Base-by-base conservation (phyloP, 2,113 vertebrate species). In the Nycticorax nycticorax region DNA sequence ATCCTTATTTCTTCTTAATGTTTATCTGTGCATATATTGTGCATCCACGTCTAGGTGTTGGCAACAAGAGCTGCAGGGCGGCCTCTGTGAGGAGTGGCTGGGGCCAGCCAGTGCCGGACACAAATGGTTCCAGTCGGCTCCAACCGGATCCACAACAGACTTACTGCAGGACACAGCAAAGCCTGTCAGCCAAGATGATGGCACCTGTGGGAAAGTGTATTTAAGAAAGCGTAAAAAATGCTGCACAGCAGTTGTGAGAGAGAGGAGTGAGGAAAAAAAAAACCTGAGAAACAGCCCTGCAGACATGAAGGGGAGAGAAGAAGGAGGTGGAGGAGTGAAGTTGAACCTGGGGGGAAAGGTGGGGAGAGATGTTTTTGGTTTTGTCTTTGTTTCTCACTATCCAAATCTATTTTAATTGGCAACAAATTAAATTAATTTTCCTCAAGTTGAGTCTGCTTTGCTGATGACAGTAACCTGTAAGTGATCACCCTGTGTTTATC, bases 1-100 rank as follows among this genome's bases (percentile, higher is more conserved):
- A 39, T 41, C 39, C 39, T 41, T 14, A 26, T 71, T 68, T 68
- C 43, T 76, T 10, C 4, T 16, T 56, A 15, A 1, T 12, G 4
- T 39, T 43, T 48, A 10, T 23, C 50, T 30, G 8, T 10, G 48
- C n/a, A 37, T 7, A 26, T 2, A 1, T 13, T 19, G 7, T 14
- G 33, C 18, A 23, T 11, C 1, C 1, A 11, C 23, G 33, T 4
- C 24, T 37, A 18, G 8, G 15, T 0, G 0, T 9, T 16, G 17
- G 47, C 35, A 13, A 1, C 6, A 23, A 45, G 28, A 33, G 19
- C 16, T 43, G 62, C 5, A 13, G 41, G 41, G 41, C 2, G 0
- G 5, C 6, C 9, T 28, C 47, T 55, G 37, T 30, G 57, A 37
- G 10, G 6, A 18, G 26, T 4, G 4, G 8, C 21, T 5, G 3